phyloP scores from a whole-genome alignment of 2,888 invertebrate genomes.

The Tyria jacobaeae region DNA sequence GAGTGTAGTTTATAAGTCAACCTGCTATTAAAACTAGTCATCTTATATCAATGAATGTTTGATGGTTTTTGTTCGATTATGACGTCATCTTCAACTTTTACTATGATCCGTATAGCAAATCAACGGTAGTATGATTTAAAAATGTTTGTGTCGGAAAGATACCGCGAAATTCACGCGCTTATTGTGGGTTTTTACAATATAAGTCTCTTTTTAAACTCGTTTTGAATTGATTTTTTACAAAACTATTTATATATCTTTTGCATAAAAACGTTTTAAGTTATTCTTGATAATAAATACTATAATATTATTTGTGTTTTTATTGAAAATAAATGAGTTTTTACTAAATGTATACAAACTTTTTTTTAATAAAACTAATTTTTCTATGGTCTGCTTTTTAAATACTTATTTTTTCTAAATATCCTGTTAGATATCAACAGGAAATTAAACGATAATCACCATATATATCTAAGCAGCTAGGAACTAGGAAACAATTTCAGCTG shows the following conservation, averaged over 20 bases:
- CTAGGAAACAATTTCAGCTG: slow-evolving; percentile 48
- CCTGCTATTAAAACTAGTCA: slow-evolving; percentile 29
- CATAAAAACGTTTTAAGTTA: no score
- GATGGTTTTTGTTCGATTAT: slow-evolving; percentile 18
- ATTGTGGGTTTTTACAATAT: neutral
- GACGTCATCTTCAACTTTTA: slow-evolving; percentile 35
- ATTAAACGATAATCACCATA: neutral
- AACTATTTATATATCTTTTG: neutral
- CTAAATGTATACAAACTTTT: no score
- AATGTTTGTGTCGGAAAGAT: slow-evolving; percentile 26
- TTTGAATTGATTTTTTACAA: neutral
- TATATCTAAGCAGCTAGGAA: slow-evolving; percentile 37
- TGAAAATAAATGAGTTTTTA: no score
- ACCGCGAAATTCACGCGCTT: slow-evolving; percentile 2
- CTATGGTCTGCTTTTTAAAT: neutral
- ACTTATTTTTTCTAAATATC: neutral
- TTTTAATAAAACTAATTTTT: no score
- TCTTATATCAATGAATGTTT: slow-evolving; percentile 12
- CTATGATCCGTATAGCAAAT: slow-evolving; percentile 20
- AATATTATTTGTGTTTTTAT: no score
- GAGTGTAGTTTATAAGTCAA: slow-evolving; percentile 5
- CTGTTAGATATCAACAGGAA: neutral
- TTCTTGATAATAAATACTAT: no score
- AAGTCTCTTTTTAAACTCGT: neutral
- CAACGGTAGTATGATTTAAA: slow-evolving; percentile 23